Conservation (phyloP, 1,140 invertebrate species). For the Drosophila repleta region DNA sequence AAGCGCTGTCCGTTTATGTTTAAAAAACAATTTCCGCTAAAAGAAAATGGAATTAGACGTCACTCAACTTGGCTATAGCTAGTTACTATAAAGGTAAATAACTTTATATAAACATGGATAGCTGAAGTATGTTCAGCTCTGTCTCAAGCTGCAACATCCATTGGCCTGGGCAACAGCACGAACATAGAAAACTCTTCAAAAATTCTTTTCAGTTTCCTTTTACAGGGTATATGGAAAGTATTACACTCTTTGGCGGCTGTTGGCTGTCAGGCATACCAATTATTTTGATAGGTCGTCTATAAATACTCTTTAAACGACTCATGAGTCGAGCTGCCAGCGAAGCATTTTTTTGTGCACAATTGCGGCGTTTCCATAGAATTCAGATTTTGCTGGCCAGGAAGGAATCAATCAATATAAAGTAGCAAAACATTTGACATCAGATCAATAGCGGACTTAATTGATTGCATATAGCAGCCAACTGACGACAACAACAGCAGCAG, state of each 20-base stretch:
- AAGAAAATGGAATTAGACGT: slow-evolving; percentile 3
- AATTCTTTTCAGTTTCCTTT: neutral
- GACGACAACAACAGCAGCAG: slow-evolving; percentile 9
- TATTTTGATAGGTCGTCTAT: slow-evolving; percentile 35
- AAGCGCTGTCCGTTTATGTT: slow-evolving; percentile 22
- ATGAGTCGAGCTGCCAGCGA: slow-evolving; percentile 1
- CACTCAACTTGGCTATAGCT: neutral
- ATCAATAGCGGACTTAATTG: slow-evolving; percentile 59
- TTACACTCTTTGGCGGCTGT: neutral
- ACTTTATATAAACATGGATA: slow-evolving; percentile 32
- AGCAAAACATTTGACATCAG: slow-evolving; percentile 58
- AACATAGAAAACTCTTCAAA: neutral
- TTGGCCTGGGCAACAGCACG: neutral
- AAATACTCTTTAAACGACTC: slow-evolving; percentile 38
- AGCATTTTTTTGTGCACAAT: slow-evolving; percentile 6
- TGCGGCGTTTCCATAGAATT: slow-evolving; percentile 3
- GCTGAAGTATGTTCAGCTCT: slow-evolving; percentile 1
- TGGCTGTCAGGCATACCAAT: slow-evolving; percentile 50
- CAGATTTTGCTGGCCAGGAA: slow-evolving; percentile 8
- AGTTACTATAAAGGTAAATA: neutral
- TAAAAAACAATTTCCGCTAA: slow-evolving; percentile 42
- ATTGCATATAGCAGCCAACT: slow-evolving; percentile 50
- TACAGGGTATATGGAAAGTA: neutral
- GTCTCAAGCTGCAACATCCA: slow-evolving; percentile 7
- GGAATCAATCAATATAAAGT: slow-evolving; percentile 72